Percentiles rank a stretch among this genome's conserved stretches.
Conservation (phyloP, 2,797 vertebrate genomes). For the Echiichthys vipera region DNA sequence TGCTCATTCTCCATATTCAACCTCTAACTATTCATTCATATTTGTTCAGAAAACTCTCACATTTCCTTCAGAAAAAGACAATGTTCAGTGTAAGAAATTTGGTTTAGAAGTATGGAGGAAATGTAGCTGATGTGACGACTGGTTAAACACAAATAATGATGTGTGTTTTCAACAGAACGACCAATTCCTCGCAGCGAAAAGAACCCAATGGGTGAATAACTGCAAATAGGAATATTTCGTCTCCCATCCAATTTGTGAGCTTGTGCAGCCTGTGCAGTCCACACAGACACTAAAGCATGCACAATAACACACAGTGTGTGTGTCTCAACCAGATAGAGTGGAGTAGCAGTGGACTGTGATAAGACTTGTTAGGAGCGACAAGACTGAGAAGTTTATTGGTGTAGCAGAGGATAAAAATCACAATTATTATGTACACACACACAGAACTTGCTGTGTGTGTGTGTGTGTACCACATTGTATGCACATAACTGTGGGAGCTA, state of each 20-base stretch:
- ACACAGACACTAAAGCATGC: neutral
- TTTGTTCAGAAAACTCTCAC: neutral
- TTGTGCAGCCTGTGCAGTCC: neutral
- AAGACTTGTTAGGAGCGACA: constrained; percentile 9
- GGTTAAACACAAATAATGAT: neutral
- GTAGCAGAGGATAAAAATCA: neutral
- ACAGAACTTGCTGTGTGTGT: neutral
- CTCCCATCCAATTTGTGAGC: constrained; percentile 6
- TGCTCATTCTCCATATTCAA: too few relatives aligned
- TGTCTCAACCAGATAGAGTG: constrained; percentile 6
- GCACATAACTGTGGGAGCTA: neutral
- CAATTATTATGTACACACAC: neutral
- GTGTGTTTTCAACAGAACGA: neutral
- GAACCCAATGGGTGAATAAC: neutral
- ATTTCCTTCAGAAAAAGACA: neutral
- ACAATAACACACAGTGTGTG: neutral
- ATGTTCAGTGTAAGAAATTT: neutral
- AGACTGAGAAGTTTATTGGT: neutral
- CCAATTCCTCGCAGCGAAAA: neutral
- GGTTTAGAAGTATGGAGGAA: neutral
- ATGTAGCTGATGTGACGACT: neutral
- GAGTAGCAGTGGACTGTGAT: constrained; percentile 5
- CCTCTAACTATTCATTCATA: too few relatives aligned
- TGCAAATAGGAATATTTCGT: neutral
- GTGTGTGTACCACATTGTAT: neutral